These are phyloP conservation scores for Drosophila barbarae DNA, from an alignment of 2,888 invertebrate species.

Conservation along the genomic window DNA sequence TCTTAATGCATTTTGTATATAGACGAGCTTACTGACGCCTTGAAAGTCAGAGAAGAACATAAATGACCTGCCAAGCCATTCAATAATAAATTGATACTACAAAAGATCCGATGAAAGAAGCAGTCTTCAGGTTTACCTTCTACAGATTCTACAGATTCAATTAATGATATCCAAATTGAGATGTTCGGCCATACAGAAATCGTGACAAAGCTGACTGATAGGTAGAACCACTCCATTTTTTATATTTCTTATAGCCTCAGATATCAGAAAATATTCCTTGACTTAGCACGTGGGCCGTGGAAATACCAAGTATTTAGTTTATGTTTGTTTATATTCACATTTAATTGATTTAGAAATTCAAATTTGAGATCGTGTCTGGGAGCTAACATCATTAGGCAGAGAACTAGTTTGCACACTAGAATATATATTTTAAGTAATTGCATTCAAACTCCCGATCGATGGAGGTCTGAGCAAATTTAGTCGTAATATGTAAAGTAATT, in stretches of 20 bases:
- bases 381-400: conserved; percentile 29
- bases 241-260: conserved; percentile 9
- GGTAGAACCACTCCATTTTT: conserved; percentile 4
- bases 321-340: conserved; percentile 31
- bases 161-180: conserved; percentile 1
- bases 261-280: conserved; percentile 3
- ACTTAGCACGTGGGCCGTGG: conserved; percentile 8
- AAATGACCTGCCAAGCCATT: conserved; percentile 25
- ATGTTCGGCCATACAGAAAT: conserved; percentile 5
- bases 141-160: conserved; percentile 2
- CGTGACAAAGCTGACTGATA: conserved; percentile 8
- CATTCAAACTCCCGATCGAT: conserved; percentile 12
- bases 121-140: conserved; percentile 14
- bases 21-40: conserved; percentile 11
- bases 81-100: conserved; percentile 4
- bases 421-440: conserved; percentile 40
- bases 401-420: conserved; percentile 32
- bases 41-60: conserved; percentile 8
- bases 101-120: conserved; percentile 7
- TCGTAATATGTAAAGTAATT: conserved; percentile 49
- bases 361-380: conserved; percentile 20
- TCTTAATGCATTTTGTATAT: conserved; percentile 20
- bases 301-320: conserved; percentile 14
- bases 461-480: conserved; percentile 35
- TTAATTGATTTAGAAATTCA: conserved; percentile 35